These are phyloP conservation scores for Hippocampus guttulatus DNA, from an alignment of 2,113 vertebrate species.

Conservation along the genomic window DNA sequence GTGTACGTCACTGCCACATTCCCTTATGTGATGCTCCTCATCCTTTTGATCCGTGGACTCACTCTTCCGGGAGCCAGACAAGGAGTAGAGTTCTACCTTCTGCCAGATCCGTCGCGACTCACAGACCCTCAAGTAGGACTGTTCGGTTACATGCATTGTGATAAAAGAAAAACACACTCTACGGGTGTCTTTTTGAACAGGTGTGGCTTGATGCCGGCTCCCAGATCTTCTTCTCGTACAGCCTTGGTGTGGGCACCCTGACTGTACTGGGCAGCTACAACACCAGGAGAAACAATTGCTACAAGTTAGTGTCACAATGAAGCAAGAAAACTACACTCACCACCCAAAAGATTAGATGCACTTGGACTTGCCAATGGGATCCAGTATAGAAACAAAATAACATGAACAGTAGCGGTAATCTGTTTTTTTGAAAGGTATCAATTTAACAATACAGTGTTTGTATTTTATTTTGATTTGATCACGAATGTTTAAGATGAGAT, in stretches of 20 bases:
- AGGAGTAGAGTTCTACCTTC: conserved; percentile 68
- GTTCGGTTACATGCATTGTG: not conserved
- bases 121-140: conserved; percentile 62
- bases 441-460: too few relatives aligned
- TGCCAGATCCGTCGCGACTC: conserved; percentile 64
- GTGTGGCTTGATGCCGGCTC: conserved; percentile 53
- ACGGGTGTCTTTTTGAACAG: conserved; percentile 36
- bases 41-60: conserved; percentile 70
- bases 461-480: too few relatives aligned
- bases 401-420: too few relatives aligned
- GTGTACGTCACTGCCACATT: conserved; percentile 73
- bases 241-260: conserved; percentile 57
- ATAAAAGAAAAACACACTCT: not conserved
- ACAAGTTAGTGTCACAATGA: conserved; percentile 48
- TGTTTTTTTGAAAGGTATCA: too few relatives aligned
- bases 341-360: not conserved
- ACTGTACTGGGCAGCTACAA: conserved; percentile 70
- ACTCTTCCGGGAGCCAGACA: conserved; percentile 70
- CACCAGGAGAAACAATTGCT: conserved; percentile 70
- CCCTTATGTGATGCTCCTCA: conserved; percentile 69
- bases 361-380: too few relatives aligned
- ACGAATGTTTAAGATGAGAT: too few relatives aligned
- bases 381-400: too few relatives aligned
- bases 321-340: not conserved
- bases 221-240: conserved; percentile 12